phyloP scores from a whole-genome alignment of 1,140 invertebrate genomes.

The Carposina sasakii region DNA sequence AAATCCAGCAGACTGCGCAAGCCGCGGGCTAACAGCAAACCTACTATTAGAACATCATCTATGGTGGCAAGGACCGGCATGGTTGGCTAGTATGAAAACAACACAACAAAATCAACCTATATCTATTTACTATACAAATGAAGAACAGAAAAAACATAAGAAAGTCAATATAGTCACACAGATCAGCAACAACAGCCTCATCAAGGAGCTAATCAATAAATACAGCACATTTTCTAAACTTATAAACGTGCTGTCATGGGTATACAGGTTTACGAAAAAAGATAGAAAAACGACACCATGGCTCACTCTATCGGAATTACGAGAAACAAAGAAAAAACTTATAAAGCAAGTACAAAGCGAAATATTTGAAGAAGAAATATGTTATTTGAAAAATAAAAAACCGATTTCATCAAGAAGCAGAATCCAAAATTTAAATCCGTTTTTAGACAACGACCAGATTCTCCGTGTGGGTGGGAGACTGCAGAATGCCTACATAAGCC shows the following conservation, averaged over 20 bases:
- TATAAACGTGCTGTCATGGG: background rate
- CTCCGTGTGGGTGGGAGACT: background rate
- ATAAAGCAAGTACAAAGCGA: background rate
- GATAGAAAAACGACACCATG: background rate
- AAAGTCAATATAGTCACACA: background rate
- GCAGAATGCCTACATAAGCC: background rate
- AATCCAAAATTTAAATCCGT: background rate
- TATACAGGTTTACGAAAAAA: background rate
- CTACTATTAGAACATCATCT: slow-evolving; percentile 17
- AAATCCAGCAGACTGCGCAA: slow-evolving; percentile 29
- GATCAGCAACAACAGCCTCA: slow-evolving; percentile 6
- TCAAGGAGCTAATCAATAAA: slow-evolving; percentile 14
- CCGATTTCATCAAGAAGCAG: background rate
- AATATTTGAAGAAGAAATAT: background rate
- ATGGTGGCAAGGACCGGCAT: slow-evolving; percentile 25
- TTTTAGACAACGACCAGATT: background rate
- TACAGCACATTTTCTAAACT: slow-evolving; percentile 10
- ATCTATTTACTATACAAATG: slow-evolving; percentile 10
- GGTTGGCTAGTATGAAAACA: slow-evolving; percentile 9
- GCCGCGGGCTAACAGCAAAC: slow-evolving; percentile 16
- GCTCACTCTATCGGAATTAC: background rate
- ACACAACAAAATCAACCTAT: background rate
- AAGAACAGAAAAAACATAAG: slow-evolving; percentile 15
- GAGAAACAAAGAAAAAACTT: background rate
- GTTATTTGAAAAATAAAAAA: background rate